Evolutionary conservation across 1,140 invertebrate species (phyloP), one percentile per base, ranked within the genome.

Genomic region (Marisa cornuarietis): DNA sequence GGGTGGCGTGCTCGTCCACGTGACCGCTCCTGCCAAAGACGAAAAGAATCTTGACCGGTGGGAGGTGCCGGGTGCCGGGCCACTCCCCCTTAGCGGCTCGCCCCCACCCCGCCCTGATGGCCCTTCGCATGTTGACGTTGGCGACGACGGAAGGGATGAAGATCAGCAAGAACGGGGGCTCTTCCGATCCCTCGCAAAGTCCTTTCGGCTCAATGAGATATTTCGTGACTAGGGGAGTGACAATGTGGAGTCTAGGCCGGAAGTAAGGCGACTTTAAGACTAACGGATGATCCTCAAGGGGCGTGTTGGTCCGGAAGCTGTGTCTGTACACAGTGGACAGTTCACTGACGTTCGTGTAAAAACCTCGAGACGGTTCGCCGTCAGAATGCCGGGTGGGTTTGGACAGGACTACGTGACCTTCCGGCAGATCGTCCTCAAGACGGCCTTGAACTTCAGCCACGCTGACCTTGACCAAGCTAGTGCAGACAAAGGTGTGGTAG

Each of bases 41-140:
- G 49, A 80, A 81, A 11, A 71, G n/a, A 20, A 76, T 74, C 31
- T 72, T 74, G 1, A 83, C 79, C 14, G 51, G 58, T 0, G 72
- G 71, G 24, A 79, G 65, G 16, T 80, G 62, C 11, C 18, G 24
- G 13, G 71, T 58, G 24, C 73, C 26, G 6, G 84, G 82, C 84
- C 84, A 85, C 11, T 77, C 63, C 6, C 76, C 75, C 42, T 62
- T 71, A 0, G 80, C 80, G 20, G 82, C 82, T 52, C 84, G 83
- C 2, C 81, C 80, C 85, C 85, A 86, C 8, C 83, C 83, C 9
- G 54, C 54, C 22, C 85, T 78, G 18, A 86, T 82, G 24, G 78
- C 65, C 11, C 75, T 18, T 26, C 84, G 71, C 42, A 68, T 52
- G 7, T 49, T 42, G 0, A 62, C 22, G 51, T 83, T 54, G 62